These are phyloP conservation scores for Mayetiola destructor DNA, from an alignment of 2,888 invertebrate species.

Conservation along the genomic window DNA sequence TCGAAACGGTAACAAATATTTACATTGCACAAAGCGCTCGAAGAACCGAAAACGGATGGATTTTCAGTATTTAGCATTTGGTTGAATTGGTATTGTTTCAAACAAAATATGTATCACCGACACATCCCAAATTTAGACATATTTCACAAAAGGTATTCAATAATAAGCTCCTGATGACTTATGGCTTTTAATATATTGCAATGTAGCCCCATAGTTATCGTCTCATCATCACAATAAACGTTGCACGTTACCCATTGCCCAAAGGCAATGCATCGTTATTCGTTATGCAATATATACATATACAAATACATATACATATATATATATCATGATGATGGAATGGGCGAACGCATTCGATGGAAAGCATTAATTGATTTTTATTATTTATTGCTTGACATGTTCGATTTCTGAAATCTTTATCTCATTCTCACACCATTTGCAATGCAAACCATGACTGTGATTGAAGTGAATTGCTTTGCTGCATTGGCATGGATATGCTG, in stretches of 20 bases:
- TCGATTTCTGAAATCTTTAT: not conserved
- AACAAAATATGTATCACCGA: no score
- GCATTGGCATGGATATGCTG: no score
- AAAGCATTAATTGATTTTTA: constrained; percentile 12
- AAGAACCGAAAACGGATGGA: no score
- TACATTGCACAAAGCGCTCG: constrained; percentile 12
- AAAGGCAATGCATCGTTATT: no score
- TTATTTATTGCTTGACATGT: constrained; percentile 5
- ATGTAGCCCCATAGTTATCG: no score
- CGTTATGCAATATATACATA: no score
- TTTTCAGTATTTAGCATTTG: no score
- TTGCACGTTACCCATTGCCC: no score
- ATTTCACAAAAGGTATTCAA: constrained; percentile 12
- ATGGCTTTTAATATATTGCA: constrained; percentile 2
- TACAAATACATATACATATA: no score
- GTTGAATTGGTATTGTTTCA: not conserved
- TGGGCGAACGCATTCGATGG: not conserved
- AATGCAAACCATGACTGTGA: not conserved
- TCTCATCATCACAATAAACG: not conserved
- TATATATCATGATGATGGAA: no score
- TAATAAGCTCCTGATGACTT: constrained; percentile 10
- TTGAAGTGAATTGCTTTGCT: no score
- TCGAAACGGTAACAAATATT: not conserved
- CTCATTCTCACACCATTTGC: not conserved
- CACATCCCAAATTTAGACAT: constrained; percentile 9